Evolutionary conservation across 2,888 invertebrate species (phyloP), one percentile per base, ranked within the genome.

Genomic region (Ophioninae sp.): DNA sequence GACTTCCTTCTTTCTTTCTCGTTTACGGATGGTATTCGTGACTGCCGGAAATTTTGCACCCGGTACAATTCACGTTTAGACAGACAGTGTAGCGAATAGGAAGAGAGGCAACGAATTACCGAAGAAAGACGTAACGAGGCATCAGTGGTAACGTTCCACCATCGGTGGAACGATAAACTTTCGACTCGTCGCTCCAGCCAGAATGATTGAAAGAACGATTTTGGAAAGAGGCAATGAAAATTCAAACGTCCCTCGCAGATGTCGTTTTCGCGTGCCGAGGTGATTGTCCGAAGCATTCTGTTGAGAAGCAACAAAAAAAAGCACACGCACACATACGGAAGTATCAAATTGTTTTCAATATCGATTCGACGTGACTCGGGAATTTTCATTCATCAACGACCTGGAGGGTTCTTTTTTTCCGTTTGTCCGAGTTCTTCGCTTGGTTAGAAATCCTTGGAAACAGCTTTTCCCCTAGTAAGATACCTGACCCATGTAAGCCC

Each of bases 131-230:
- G 77, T 74, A 73, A 77, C 62, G 78, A 69, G 61, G 30, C 57
- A 62, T 73, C 56, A 64, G 30, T 17, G 10, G 30, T 30, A 30
- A 23, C 70, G 39, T 57, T 57, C 44, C 50, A 20, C 39, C 20
- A 23, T 57, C n/a, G 50, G 20, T 39, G 62, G 56, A 65, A 56
- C 50, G 59, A 82, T 56, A 67, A 79, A 75, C 75, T 82, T 78
- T 82, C 73, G 64, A 62, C 59, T 65, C 10, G 64, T 44, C 74
- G 50, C 59, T 69, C 61, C 10, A 50, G 61, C 21, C 44, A 10
- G 70, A 64, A 79, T 75, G 79, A 82, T 82, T 69, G 74, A 64
- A 82, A 79, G 70, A n/a, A n/a, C n/a, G n/a, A n/a, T 82, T 82
- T 75, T 64, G 59, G 7, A 70, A 65, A 65, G 78, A 37, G 41